Evolutionary conservation across 2,113 vertebrate species (phyloP).

Genomic region (Cyanistes caeruleus): DNA sequence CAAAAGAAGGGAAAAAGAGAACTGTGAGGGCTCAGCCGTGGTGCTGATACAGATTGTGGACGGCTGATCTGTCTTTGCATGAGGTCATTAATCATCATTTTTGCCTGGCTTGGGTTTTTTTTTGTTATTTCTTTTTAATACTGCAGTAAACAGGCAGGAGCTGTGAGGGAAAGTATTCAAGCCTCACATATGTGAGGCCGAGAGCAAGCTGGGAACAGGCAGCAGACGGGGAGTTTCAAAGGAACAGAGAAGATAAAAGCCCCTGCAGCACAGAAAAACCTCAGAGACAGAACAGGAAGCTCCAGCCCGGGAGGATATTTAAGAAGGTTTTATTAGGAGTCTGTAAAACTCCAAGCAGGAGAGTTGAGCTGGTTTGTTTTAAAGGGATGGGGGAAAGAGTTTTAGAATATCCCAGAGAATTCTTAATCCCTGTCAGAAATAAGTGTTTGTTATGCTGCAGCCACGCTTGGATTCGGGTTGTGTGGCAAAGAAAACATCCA

Average conservation of each 20-base stretch:
- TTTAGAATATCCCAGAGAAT: not conserved
- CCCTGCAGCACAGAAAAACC: not conserved
- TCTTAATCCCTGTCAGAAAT: not conserved
- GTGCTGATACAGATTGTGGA: not conserved
- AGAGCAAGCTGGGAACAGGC: not conserved
- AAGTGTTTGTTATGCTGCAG: not conserved
- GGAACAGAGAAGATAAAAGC: constrained; percentile 38
- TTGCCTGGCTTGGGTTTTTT: not conserved
- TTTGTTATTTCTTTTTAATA: not conserved
- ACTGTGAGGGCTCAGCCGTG: not conserved
- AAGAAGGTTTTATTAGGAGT: not conserved
- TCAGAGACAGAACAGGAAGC: not conserved
- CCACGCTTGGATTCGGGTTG: not conserved
- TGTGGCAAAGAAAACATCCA: not conserved
- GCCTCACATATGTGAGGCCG: constrained; percentile 3
- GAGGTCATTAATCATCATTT: not conserved
- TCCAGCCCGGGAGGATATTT: not conserved
- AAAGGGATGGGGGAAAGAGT: not conserved
- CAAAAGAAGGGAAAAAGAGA: not conserved
- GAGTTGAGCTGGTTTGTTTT: not conserved
- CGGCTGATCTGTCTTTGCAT: not conserved
- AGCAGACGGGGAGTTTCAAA: constrained; percentile 49
- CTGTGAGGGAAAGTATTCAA: not conserved
- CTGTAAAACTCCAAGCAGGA: not conserved
- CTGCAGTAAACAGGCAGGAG: not conserved